Evolutionary conservation across 2,888 invertebrate species (phyloP).

Genomic region (Cyrtodaria siliqua): DNA sequence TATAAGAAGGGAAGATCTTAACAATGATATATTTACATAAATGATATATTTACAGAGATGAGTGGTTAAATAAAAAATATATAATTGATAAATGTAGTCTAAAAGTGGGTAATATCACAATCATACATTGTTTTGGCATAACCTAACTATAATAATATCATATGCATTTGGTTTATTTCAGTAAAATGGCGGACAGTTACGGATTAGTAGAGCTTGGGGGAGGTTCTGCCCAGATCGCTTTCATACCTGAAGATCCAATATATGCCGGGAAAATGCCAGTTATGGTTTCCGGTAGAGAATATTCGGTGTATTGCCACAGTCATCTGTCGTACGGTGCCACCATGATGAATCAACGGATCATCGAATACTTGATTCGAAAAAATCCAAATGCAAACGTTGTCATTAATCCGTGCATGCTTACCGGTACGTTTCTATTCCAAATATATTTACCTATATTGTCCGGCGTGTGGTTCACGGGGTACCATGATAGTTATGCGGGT

Average conservation of each 20-base stretch:
- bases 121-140: no score
- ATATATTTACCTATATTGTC: no score
- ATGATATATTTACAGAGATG: no score
- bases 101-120: no score
- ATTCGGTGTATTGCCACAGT: slow-evolving; percentile 83
- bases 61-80: no score
- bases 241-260: slow-evolving; percentile 80
- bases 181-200: slow-evolving; percentile 74
- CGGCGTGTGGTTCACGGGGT: no score
- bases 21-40: no score
- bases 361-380: slow-evolving; percentile 55
- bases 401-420: slow-evolving; percentile 76
- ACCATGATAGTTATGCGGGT: no score
- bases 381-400: slow-evolving; percentile 60
- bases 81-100: no score
- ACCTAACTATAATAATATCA: no score
- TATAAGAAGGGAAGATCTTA: no score
- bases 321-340: slow-evolving; percentile 81
- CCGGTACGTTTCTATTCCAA: slow-evolving; percentile 52
- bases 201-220: slow-evolving; percentile 88
- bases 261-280: slow-evolving; percentile 83
- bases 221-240: slow-evolving; percentile 87
- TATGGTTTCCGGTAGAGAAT: slow-evolving; percentile 72
- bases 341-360: slow-evolving; percentile 71
- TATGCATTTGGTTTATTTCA: no score